These are phyloP conservation scores for Tetranychus cinnabarinus DNA, from an alignment of 1,140 invertebrate species.

Conservation along the genomic window DNA sequence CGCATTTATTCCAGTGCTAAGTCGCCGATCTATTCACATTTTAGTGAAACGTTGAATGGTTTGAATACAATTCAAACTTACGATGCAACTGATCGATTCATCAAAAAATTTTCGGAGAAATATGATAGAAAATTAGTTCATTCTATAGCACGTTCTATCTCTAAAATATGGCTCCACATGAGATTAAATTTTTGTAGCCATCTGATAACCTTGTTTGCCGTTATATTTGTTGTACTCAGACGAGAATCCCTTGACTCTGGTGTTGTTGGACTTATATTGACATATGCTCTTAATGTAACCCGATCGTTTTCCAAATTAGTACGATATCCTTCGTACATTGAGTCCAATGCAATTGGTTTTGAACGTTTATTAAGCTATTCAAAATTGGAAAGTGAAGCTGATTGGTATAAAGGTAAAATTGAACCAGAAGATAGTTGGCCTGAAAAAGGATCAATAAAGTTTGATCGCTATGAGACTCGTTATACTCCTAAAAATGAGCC, in stretches of 20 bases:
- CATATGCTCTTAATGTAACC: conserved; percentile 56
- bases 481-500: conserved; percentile 16
- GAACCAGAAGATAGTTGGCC: conserved; percentile 14
- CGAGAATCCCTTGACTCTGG: conserved; percentile 42
- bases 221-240: conserved; percentile 55
- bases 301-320: conserved; percentile 33
- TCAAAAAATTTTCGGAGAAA: conserved; percentile 45
- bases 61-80: conserved; percentile 31
- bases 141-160: conserved; percentile 61
- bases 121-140: conserved; percentile 70
- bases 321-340: conserved; percentile 32
- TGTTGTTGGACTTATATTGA: conserved; percentile 62
- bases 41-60: conserved; percentile 30
- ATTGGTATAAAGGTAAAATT: conserved; percentile 6
- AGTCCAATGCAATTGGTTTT: conserved; percentile 37
- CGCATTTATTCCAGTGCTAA: conserved; percentile 28
- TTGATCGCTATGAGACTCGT: conserved; percentile 15
- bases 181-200: conserved; percentile 78
- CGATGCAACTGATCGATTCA: conserved; percentile 24
- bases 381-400: conserved; percentile 29
- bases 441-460: conserved; percentile 16
- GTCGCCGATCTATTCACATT: conserved; percentile 31
- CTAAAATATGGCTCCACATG: conserved; percentile 70
- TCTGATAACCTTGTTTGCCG: conserved; percentile 37
- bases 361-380: conserved; percentile 36